phyloP scores from a whole-genome alignment of 2,797 vertebrate genomes.

The Hyperoplus lanceolatus region DNA sequence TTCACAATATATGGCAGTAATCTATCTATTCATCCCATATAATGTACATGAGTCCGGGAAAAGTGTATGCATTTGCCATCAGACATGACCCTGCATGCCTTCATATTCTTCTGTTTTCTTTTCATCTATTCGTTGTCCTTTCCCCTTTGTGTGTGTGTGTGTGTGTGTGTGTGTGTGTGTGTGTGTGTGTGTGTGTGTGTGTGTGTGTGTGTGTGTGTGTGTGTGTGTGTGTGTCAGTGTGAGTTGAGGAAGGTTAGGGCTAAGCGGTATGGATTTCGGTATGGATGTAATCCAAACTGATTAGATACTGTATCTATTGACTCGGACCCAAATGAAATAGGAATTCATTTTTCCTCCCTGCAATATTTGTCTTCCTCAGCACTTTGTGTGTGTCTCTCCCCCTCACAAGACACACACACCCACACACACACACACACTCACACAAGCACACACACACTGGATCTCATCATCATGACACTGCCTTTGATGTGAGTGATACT shows the following conservation, averaged over 20 bases:
- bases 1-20: neutral
- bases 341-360: slow-evolving; percentile 32
- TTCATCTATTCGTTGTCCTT: slow-evolving; percentile 39
- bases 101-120: slow-evolving; percentile 41
- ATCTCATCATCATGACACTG: slow-evolving; percentile 19
- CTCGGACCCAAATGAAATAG: slow-evolving; percentile 64
- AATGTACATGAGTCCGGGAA: slow-evolving; percentile 20
- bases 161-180: neutral
- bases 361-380: slow-evolving; percentile 49
- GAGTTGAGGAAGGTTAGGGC: too few relatives aligned
- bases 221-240: too few relatives aligned
- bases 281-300: slow-evolving; percentile 50
- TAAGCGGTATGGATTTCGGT: too few relatives aligned
- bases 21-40: too few relatives aligned
- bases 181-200: slow-evolving; percentile 11
- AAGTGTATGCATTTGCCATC: slow-evolving; percentile 15
- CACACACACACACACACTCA: slow-evolving; percentile 24
- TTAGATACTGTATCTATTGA: slow-evolving; percentile 46
- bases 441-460: slow-evolving; percentile 20
- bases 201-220: slow-evolving; percentile 1
- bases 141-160: slow-evolving; percentile 1
- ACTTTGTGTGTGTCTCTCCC: slow-evolving; percentile 24
- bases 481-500: slow-evolving; percentile 53
- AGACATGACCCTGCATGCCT: slow-evolving; percentile 31
- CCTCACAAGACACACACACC: slow-evolving; percentile 15